Base-by-base conservation (phyloP, 2,888 invertebrate genomes). In the Campaea margaritaria region DNA sequence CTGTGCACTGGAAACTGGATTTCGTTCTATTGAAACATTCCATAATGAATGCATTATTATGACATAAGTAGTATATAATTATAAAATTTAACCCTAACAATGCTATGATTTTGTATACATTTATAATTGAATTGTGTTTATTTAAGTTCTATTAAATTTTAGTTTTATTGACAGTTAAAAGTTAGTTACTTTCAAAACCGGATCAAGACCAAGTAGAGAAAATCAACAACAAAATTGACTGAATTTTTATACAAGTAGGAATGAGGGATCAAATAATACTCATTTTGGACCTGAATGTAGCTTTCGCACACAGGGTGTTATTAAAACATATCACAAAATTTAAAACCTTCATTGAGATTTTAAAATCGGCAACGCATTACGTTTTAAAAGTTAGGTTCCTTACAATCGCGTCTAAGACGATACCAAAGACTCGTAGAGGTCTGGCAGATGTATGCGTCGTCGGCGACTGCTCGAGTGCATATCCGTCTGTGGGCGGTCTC, bases 281-380 rank as follows among this genome's bases (percentile, higher is more conserved):
- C 81, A 82, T 77, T 74, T 81, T 74, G 78, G 77, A 82, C 78
- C 76, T 77, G 82, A 78, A 77, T 74, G 73, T 79, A 82, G 80
- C 76, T 81, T 75, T 81, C 78, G 77, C 82, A 78, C 77, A 87
- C 87, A 88, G 89, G 89, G 89, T 89, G 79, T 82, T 79, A 81
- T 56, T 81, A 74, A 81, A 78, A 89, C 89, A 89, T 89, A 89
- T 89, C 89, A 89, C 79, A 75, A 75, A 77, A 67, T 49, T 53
- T 38, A 28, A 52, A 54, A 58, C 62, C 60, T 56, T 49, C 54
- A 65, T 58, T 60, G 64, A 64, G 51, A 62, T 45, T 62, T 58
- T 42, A 48, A 38, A 58, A 58, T 46, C 46, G 52, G 46, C 39
- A 57, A 41, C 28, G 27, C 42, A 31, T 57, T 60, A 43, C 42